These are phyloP conservation scores for Bombus balteatus DNA, from an alignment of 1,140 invertebrate species.

Conservation along the genomic window DNA sequence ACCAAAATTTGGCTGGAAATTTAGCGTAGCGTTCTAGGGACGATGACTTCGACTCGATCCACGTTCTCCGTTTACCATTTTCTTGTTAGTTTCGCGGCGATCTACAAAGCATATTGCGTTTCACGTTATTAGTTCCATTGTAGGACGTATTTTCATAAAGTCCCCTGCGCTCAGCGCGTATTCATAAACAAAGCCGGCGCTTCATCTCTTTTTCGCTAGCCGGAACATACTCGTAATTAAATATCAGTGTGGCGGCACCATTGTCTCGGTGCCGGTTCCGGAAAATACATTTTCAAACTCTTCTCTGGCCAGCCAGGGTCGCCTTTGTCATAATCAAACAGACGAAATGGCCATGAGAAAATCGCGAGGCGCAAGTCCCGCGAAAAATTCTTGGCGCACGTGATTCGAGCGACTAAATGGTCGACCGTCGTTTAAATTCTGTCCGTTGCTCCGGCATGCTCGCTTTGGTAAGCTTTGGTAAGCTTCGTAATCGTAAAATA, in stretches of 20 bases:
- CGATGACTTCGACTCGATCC: not conserved
- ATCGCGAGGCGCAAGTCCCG: constrained; percentile 22
- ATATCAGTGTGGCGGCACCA: constrained; percentile 52
- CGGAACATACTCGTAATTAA: constrained; percentile 63
- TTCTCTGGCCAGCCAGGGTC: not conserved
- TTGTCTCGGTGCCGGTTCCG: not conserved
- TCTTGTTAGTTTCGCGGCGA: not conserved
- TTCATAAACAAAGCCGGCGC: constrained; percentile 63
- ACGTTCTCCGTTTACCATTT: not conserved
- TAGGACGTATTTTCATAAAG: constrained; percentile 62
- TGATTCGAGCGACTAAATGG: constrained; percentile 47
- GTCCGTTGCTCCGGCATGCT: not conserved
- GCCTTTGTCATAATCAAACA: not conserved
- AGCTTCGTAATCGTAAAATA: constrained; percentile 48
- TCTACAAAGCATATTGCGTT: constrained; percentile 62
- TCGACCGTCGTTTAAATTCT: constrained; percentile 41
- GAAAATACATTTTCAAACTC: constrained; percentile 35
- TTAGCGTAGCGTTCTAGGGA: not conserved
- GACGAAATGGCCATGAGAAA: constrained; percentile 28
- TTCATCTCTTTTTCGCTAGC: constrained; percentile 39
- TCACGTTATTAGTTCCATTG: constrained; percentile 67
- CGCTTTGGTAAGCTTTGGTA: constrained; percentile 5
- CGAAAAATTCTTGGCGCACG: constrained; percentile 50
- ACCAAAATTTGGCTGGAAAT: not conserved
- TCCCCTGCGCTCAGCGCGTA: constrained; percentile 27